phyloP scores from a whole-genome alignment of 2,888 invertebrate genomes.

The Neocrepidodera transversa region DNA sequence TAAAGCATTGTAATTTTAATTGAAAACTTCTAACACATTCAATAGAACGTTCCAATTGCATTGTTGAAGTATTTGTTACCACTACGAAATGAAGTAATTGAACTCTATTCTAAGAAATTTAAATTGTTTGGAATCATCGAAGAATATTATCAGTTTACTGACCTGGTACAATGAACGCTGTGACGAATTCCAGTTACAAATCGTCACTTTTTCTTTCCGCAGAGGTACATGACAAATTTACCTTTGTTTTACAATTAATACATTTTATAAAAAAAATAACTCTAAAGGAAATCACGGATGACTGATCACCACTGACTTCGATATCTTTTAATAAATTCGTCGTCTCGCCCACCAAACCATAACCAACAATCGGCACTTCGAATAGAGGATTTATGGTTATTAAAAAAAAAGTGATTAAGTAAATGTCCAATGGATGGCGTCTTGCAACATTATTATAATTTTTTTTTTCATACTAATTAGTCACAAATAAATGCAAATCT shows the following conservation, averaged over 20 bases:
- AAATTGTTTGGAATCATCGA: not conserved
- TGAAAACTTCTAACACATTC: no score
- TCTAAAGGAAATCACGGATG: slow-evolving; percentile 46
- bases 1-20: no score
- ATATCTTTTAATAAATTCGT: slow-evolving; percentile 47
- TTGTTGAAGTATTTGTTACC: no score
- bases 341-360: slow-evolving; percentile 44
- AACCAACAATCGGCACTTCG: slow-evolving; percentile 41
- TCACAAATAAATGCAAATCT: slow-evolving; percentile 35
- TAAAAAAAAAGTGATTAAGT: slow-evolving; percentile 29
- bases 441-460: slow-evolving; percentile 14
- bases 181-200: slow-evolving; percentile 34
- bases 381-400: slow-evolving; percentile 47
- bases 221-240: slow-evolving; percentile 20
- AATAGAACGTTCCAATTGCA: no score
- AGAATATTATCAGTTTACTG: slow-evolving; percentile 19
- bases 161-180: slow-evolving; percentile 29
- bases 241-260: slow-evolving; percentile 30
- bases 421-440: not conserved
- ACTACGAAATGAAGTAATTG: no score
- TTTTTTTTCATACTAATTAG: slow-evolving; percentile 25
- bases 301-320: slow-evolving; percentile 34
- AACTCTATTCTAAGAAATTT: no score
- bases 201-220: slow-evolving; percentile 23
- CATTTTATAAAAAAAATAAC: slow-evolving; percentile 30